A percentile compares a stretch with the other conserved stretches of the same genome.
Evolutionary conservation across 2,888 invertebrate genomes (phyloP).

Genomic region (Empis livida): DNA sequence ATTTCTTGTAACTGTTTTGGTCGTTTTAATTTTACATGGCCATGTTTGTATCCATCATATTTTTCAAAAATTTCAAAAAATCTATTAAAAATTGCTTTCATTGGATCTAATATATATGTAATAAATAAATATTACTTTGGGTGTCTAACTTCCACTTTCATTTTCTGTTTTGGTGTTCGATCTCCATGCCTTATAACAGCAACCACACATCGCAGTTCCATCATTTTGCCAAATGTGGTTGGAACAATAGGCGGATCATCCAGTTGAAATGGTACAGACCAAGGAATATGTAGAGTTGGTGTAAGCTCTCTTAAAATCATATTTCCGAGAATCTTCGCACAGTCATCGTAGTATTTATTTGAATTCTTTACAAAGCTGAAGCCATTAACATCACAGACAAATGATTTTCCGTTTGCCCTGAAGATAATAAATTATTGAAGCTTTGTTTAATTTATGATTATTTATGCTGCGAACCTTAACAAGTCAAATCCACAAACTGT

Average conservation of each 20-base stretch:
- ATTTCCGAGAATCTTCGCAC: constrained; percentile 95
- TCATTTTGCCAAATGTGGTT: constrained; percentile 97
- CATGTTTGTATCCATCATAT: constrained; percentile 89
- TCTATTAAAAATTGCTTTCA: constrained; percentile 41
- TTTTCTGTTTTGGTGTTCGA: constrained; percentile 98
- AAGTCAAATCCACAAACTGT: constrained; percentile 99
- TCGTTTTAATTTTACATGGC: constrained; percentile 92
- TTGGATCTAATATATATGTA: neutral
- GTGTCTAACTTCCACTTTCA: constrained; percentile 98
- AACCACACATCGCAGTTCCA: constrained; percentile 84
- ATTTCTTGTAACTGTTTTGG: constrained; percentile 97
- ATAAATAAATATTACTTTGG: constrained; percentile 50
- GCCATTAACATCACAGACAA: constrained; percentile 99
- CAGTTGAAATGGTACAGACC: constrained; percentile 92
- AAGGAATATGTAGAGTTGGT: constrained; percentile 91
- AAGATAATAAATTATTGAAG: too few species aligned
- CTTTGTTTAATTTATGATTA: neutral
- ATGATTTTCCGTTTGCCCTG: constrained; percentile 98
- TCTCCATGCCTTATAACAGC: constrained; percentile 97
- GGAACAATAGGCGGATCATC: constrained; percentile 99
- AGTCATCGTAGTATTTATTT: constrained; percentile 99
- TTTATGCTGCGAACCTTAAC: constrained; percentile 45
- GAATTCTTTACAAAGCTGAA: constrained; percentile 99
- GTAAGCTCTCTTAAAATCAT: constrained; percentile 93
- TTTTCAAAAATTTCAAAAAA: constrained; percentile 98